These are phyloP conservation scores for Lordiphosa andalusiaca DNA, from an alignment of 2,888 invertebrate species.

Conservation along the genomic window DNA sequence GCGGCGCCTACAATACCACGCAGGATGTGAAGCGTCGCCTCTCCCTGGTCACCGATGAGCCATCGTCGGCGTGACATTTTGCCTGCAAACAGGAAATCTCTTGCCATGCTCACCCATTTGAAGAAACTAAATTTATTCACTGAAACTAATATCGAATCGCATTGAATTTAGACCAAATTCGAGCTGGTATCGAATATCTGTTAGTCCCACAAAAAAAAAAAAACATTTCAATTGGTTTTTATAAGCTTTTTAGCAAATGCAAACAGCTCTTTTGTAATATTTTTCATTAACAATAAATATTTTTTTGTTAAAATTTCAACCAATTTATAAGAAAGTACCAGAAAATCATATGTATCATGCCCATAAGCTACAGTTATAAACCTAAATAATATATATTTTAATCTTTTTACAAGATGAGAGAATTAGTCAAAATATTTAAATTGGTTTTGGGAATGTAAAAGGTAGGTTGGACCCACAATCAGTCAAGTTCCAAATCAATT, in stretches of 20 bases:
- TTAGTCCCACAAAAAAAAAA: constrained; percentile 21
- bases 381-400: constrained; percentile 4
- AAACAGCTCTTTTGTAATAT: no score
- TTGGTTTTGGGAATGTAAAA: neutral
- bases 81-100: constrained; percentile 60
- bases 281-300: no score
- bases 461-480: neutral
- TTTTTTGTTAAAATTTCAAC: no score
- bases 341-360: no score
- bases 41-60: constrained; percentile 76
- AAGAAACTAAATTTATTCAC: constrained; percentile 35
- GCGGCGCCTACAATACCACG: constrained; percentile 95
- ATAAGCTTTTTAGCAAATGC: no score
- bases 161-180: constrained; percentile 74
- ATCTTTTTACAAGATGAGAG: neutral
- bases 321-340: no score
- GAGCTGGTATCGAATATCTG: constrained; percentile 75
- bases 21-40: constrained; percentile 82
- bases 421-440: neutral
- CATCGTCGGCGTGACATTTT: constrained; percentile 74
- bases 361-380: neutral
- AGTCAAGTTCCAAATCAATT: no score
- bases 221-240: constrained; percentile 12
- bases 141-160: constrained; percentile 46
- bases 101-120: constrained; percentile 65